These are phyloP conservation scores for Adela reaumurella DNA, from an alignment of 2,888 invertebrate species.

Conservation along the genomic window DNA sequence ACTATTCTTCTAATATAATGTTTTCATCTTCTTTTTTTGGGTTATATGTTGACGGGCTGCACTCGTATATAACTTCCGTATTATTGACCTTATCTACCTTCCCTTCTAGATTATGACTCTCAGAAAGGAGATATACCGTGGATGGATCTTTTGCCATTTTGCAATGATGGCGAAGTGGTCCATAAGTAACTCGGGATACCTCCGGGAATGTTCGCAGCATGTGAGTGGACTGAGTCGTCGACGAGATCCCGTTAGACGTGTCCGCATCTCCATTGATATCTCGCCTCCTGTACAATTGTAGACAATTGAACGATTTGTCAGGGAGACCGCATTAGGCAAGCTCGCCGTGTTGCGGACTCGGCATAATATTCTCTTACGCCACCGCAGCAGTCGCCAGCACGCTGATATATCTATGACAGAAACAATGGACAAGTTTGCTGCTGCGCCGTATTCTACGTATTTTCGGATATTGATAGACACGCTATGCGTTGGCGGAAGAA, in stretches of 20 bases:
- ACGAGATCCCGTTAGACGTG: background rate
- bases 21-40: too few species aligned
- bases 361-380: background rate
- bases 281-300: background rate
- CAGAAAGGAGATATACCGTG: too few species aligned
- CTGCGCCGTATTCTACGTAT: background rate
- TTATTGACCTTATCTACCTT: too few species aligned
- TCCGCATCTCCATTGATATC: background rate
- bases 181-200: too few species aligned
- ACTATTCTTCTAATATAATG: too few species aligned
- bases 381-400: background rate
- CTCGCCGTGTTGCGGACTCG: background rate
- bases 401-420: background rate
- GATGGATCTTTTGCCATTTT: too few species aligned
- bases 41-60: too few species aligned
- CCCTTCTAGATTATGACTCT: too few species aligned
- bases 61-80: too few species aligned
- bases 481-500: background rate
- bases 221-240: background rate
- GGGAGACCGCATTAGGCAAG: background rate
- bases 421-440: background rate
- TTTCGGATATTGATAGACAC: background rate
- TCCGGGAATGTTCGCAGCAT: background rate
- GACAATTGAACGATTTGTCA: conserved; percentile 56
- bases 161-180: too few species aligned